Conservation (phyloP, 2,888 invertebrate species). For the Lysandra coridon region DNA sequence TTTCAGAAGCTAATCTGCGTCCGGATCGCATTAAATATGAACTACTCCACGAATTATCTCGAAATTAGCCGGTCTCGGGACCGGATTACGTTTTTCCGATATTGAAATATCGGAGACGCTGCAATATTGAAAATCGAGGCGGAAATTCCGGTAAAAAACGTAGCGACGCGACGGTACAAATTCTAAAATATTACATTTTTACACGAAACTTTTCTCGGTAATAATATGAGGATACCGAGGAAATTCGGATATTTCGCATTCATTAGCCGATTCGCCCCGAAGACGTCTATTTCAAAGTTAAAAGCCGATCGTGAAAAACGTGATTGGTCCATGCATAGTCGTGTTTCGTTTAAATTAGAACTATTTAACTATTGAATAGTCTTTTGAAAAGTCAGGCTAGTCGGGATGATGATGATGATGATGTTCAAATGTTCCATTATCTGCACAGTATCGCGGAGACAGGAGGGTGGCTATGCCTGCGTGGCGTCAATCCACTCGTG, state of each 20-base stretch:
- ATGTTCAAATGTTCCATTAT: not conserved
- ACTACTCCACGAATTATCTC: not conserved
- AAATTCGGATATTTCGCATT: not conserved
- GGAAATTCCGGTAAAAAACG: not conserved
- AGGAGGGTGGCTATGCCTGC: not conserved
- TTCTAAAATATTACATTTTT: not conserved
- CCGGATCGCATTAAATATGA: constrained; percentile 15
- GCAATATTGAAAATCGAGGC: not conserved
- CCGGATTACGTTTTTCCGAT: constrained; percentile 18
- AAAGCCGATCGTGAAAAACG: not conserved
- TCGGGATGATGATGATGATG: not conserved
- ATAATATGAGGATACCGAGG: not conserved
- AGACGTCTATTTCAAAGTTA: not conserved
- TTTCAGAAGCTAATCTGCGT: not conserved
- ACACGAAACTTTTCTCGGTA: not conserved
- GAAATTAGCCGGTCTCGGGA: not conserved
- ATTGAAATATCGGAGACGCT: not conserved
- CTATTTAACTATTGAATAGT: not conserved
- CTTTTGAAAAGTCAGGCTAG: not conserved
- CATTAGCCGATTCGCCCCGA: not conserved
- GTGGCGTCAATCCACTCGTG: not conserved
- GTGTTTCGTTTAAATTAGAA: not conserved
- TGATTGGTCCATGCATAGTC: no score
- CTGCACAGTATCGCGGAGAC: not conserved
- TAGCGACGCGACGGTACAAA: not conserved